Base-by-base conservation (phyloP, 2,888 invertebrate species). In the Philopedon plagiatum region DNA sequence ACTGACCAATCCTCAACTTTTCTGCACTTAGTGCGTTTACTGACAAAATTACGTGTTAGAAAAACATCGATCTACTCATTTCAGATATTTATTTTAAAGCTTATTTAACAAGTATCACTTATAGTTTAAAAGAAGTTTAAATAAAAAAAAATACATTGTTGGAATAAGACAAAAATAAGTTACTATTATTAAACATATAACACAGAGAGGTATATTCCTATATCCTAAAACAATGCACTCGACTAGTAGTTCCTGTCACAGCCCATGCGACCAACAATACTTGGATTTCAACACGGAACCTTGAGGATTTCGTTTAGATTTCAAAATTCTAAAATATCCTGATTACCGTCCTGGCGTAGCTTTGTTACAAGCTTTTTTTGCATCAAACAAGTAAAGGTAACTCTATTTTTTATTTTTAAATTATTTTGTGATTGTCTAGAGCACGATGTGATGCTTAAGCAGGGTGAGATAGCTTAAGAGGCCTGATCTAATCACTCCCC, bases 31-130 rank as follows among this genome's bases (percentile, higher is more conserved):
- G n/a, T n/a, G n/a, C n/a, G n/a, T n/a, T n/a, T n/a, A n/a, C n/a
- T n/a, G n/a, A n/a, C n/a, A n/a, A n/a, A n/a, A n/a, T n/a, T n/a
- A n/a, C n/a, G n/a, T n/a, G 15, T 39, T 2, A 63, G 54, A 15
- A 62, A 46, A 41, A 60, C 44, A 13, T 5, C n/a, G 18, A 13
- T 13, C 23, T 56, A 51, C 56, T 66, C 49, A 71, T 41, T 54
- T 71, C 41, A 62, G 63, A 69, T 69, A 69, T 71, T 71, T 74
- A 69, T 74, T 74, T 74, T 71, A 67, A 74, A 74, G 67, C 71
- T 66, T 74, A 74, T 68, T 71, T 71, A 74, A 74, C 74, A 74
- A 71, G 64, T 74, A 71, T 74, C 71, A 74, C 71, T 74, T 74
- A 74, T 70, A 67, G 57, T 41, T 70, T 61, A 44, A 41, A 73